A percentile compares a stretch with the other conserved stretches of the same genome.
Conservation (phyloP, 1,140 invertebrate species). For the Cherax destructor region DNA sequence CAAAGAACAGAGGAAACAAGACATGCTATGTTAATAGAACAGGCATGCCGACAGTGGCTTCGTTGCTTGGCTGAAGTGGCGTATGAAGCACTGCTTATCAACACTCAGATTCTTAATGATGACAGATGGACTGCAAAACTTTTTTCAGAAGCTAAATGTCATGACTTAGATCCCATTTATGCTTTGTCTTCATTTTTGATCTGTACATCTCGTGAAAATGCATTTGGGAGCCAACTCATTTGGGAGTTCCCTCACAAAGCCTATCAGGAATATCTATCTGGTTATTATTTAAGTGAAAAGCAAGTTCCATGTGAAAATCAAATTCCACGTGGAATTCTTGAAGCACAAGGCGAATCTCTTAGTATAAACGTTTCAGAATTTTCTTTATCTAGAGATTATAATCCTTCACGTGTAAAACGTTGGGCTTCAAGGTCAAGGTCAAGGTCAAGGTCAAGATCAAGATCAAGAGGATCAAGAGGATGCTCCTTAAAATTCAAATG, state of each 20-base stretch:
- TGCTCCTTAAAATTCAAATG: too few relatives aligned
- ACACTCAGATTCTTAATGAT: not conserved
- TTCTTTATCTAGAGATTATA: too few relatives aligned
- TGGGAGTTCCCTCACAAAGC: slow-evolving; percentile 17
- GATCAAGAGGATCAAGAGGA: not conserved
- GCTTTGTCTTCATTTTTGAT: slow-evolving; percentile 11
- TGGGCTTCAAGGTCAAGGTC: too few relatives aligned
- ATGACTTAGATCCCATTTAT: not conserved
- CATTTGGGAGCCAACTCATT: not conserved
- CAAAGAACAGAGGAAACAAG: not conserved
- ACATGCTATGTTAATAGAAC: not conserved
- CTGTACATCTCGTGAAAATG: not conserved
- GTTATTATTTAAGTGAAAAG: not conserved
- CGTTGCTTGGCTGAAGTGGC: not conserved
- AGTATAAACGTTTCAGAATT: too few relatives aligned
- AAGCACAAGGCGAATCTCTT: too few relatives aligned
- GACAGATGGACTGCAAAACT: not conserved
- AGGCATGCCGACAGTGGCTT: not conserved
- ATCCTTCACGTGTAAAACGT: too few relatives aligned
- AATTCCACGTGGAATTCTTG: too few relatives aligned
- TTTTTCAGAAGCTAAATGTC: not conserved
- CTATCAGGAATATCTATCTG: slow-evolving; percentile 21
- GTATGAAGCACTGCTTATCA: not conserved
- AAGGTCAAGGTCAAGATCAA: not conserved
- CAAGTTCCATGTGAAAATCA: too few relatives aligned